Conservation (phyloP, 53 echinoderm and acorn worm genomes). For the Paracentrotus lividus region DNA sequence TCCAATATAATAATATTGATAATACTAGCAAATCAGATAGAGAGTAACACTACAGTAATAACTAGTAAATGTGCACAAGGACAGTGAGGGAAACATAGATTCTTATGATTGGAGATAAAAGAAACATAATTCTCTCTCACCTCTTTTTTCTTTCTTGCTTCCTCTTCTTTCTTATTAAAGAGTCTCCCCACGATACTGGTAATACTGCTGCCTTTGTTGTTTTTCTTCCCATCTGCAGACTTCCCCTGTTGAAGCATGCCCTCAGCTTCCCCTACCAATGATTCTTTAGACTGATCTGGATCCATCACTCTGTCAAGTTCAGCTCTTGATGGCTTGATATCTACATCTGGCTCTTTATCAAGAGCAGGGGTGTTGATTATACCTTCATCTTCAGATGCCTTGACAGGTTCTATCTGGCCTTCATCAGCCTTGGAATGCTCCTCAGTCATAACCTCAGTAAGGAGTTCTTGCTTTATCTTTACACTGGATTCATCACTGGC, state of each 20-base stretch:
- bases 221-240: slow-evolving; percentile 2
- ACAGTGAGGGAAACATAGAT: too few relatives aligned
- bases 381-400: background rate
- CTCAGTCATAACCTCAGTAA: slow-evolving; percentile 51
- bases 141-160: slow-evolving; percentile 60
- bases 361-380: background rate
- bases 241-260: background rate
- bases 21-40: too few relatives aligned
- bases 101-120: too few relatives aligned
- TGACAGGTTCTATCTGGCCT: background rate
- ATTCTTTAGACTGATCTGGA: background rate
- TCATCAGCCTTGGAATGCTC: background rate
- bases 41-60: too few relatives aligned
- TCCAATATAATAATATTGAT: too few relatives aligned
- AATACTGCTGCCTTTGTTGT: slow-evolving; percentile 62
- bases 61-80: too few relatives aligned
- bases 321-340: slow-evolving; percentile 44
- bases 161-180: slow-evolving; percentile 57
- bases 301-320: slow-evolving; percentile 54
- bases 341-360: background rate
- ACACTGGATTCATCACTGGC: background rate
- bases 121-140: slow-evolving; percentile 23
- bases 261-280: background rate
- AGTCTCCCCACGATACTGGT: slow-evolving; percentile 52
- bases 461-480: slow-evolving; percentile 42